These are phyloP conservation scores for Drosophila nebulosa DNA, from an alignment of 1,140 invertebrate species.

Conservation along the genomic window DNA sequence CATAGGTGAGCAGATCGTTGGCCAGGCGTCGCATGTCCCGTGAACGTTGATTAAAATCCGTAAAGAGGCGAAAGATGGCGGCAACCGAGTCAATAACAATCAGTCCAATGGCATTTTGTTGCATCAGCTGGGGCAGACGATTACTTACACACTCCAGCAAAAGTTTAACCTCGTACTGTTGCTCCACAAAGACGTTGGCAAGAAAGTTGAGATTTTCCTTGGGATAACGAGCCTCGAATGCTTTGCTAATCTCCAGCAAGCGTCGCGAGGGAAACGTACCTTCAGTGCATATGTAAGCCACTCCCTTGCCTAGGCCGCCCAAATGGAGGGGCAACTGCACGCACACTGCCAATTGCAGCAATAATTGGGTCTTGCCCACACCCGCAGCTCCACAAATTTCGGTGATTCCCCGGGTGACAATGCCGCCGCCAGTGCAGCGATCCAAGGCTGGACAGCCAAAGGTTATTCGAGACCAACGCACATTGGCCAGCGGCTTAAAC, in stretches of 20 bases:
- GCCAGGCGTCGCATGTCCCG: conserved; percentile 84
- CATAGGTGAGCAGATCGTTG: conserved; percentile 83
- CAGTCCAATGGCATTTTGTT: conserved; percentile 83
- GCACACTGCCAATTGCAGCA: conserved; percentile 86
- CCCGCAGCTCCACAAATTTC: conserved; percentile 92
- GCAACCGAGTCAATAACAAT: conserved; percentile 90
- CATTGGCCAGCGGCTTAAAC: conserved; percentile 47
- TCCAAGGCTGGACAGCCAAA: conserved; percentile 86
- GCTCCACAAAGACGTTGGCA: conserved; percentile 72
- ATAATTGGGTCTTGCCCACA: conserved; percentile 92
- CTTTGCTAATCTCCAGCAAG: conserved; percentile 82
- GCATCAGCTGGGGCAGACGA: conserved; percentile 82
- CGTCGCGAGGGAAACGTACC: conserved; percentile 87
- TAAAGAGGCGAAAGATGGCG: conserved; percentile 86
- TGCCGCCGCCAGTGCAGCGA: conserved; percentile 86
- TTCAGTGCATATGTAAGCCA: conserved; percentile 90
- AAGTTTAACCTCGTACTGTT: conserved; percentile 81
- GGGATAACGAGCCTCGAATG: conserved; percentile 54
- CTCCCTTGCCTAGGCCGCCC: conserved; percentile 82
- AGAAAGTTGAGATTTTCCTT: conserved; percentile 59
- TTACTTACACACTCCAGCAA: conserved; percentile 83
- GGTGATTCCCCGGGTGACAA: conserved; percentile 87
- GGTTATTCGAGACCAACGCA: conserved; percentile 81
- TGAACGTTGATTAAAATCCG: conserved; percentile 82
- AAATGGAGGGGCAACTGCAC: conserved; percentile 68